Base-by-base conservation (phyloP, 2,113 vertebrate species). In the Numenius arquata region DNA sequence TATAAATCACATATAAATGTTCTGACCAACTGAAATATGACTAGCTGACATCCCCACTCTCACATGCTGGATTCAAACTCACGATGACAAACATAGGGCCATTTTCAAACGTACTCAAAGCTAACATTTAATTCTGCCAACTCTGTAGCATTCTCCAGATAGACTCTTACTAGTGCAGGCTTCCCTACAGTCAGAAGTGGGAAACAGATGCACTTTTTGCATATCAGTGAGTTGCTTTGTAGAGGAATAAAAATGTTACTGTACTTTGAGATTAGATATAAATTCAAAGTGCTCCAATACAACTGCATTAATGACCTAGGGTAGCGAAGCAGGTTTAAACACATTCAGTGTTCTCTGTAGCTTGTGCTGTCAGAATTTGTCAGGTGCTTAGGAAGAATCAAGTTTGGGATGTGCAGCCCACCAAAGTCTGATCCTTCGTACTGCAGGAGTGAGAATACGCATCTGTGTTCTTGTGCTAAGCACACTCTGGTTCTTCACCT, bases 401-500 rank as follows among this genome's bases (percentile, higher is more conserved):
- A 2, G 22, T 80, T 30, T 50, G 38, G 26, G 87, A 12, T 63
- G n/a, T 74, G 41, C 53, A 3, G 53, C 23, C 40, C 4, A 3
- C 40, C 40, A 11, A 26, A 43, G 21, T 45, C 70, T 63, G 40
- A 36, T 67, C 12, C 47, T 55, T 26, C 2, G 2, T 50, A 13
- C 29, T 77, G 32, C 34, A 5, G 0, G 1, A 41, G 9, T 11
- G 72, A n/a, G 41, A 61, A 26, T 3, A 14, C 23, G 66, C 9
- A 18, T 72, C 38, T 72, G 9, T 45, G 25, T 30, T 63, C 10
- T 12, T 30, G 43, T 79, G 67, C 90, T 73, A 29, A 56, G 45
- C 10, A 8, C 2, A 1, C 26, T 41, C 38, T 0, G 0, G 15
- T 55, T 82, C 63, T n/a, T 84, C 29, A 36, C 20, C 12, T 71